Evolutionary conservation across 2,888 invertebrate species (phyloP).

Genomic region (Hymenopus coronatus): DNA sequence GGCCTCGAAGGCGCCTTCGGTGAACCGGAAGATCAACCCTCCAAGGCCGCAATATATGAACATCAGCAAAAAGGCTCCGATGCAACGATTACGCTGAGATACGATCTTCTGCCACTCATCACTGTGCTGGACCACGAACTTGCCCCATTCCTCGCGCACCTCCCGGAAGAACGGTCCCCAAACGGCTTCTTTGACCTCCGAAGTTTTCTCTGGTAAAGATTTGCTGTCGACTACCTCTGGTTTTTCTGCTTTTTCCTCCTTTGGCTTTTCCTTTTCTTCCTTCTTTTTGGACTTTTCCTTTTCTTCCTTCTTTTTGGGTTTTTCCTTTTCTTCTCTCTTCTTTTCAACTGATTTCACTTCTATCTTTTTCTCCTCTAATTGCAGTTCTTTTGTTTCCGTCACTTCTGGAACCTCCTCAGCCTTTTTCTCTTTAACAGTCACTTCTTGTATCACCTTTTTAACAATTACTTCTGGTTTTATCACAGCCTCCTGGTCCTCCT

Average conservation of each 20-base stretch:
- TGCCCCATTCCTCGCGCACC: conserved; percentile 37
- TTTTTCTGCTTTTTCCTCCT: not conserved
- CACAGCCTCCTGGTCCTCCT: not conserved
- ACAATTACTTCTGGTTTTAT: not conserved
- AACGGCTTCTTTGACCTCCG: conserved; percentile 30
- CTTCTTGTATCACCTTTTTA: not conserved
- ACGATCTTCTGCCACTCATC: conserved; percentile 56
- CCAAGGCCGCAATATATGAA: conserved; percentile 75
- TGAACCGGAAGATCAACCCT: conserved; percentile 74
- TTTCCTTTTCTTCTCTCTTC: not conserved
- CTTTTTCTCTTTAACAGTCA: not conserved
- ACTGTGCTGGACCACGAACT: conserved; percentile 52
- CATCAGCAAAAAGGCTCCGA: conserved; percentile 65
- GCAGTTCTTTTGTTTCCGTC: not conserved
- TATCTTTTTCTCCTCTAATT: not conserved
- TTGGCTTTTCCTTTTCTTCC: conserved; percentile 36
- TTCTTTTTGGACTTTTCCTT: not conserved
- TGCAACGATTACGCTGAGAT: conserved; percentile 62
- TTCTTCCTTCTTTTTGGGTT: not conserved
- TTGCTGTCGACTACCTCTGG: conserved; percentile 38
- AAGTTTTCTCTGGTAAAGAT: conserved; percentile 27
- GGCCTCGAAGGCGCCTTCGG: conserved; percentile 82
- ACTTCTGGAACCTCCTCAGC: not conserved
- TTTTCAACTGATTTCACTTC: conserved; percentile 1
- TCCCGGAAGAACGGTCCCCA: conserved; percentile 31